phyloP scores from a whole-genome alignment of 2,888 invertebrate genomes.

The Druceiella hillmani region DNA sequence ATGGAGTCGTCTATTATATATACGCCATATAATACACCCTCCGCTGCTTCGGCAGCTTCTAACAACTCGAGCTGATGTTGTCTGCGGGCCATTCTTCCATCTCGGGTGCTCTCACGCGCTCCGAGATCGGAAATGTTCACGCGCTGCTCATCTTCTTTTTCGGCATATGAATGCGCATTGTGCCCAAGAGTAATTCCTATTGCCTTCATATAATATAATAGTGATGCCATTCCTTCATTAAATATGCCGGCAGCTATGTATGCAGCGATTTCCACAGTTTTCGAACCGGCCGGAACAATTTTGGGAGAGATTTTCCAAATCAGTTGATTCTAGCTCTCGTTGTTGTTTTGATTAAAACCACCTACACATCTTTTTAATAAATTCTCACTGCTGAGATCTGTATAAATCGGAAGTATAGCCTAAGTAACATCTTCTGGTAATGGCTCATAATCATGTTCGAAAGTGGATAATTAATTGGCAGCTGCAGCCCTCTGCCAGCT shows the following conservation, averaged over 20 bases:
- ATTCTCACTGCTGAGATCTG: too few species aligned
- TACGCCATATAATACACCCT: background rate
- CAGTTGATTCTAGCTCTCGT: slow-evolving; percentile 13
- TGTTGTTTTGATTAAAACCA: slow-evolving; percentile 2
- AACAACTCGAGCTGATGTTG: slow-evolving; percentile 6
- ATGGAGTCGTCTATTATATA: too few species aligned
- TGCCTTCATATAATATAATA: slow-evolving; percentile 17
- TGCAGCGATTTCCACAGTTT: slow-evolving; percentile 22
- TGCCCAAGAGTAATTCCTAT: slow-evolving; percentile 19
- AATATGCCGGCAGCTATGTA: slow-evolving; percentile 25
- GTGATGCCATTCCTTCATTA: slow-evolving; percentile 25
- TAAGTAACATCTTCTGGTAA: too few species aligned
- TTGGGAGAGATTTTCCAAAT: slow-evolving; percentile 4
- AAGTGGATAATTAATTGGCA: too few species aligned
- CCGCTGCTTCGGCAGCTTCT: slow-evolving; percentile 13
- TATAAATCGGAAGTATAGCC: too few species aligned
- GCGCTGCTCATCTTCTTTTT: slow-evolving; percentile 19
- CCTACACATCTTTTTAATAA: background rate
- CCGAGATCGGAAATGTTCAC: slow-evolving; percentile 17
- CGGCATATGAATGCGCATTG: slow-evolving; percentile 17
- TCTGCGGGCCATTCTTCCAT: slow-evolving; percentile 22
- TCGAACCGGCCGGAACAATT: slow-evolving; percentile 18
- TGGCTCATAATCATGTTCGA: too few species aligned
- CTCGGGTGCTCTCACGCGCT: slow-evolving; percentile 15
- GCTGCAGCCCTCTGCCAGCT: too few species aligned